A percentile compares a stretch with the other conserved stretches of the same genome.
phyloP scores from a whole-genome alignment of 2,113 vertebrate species.

The Aleadryas rufinucha region DNA sequence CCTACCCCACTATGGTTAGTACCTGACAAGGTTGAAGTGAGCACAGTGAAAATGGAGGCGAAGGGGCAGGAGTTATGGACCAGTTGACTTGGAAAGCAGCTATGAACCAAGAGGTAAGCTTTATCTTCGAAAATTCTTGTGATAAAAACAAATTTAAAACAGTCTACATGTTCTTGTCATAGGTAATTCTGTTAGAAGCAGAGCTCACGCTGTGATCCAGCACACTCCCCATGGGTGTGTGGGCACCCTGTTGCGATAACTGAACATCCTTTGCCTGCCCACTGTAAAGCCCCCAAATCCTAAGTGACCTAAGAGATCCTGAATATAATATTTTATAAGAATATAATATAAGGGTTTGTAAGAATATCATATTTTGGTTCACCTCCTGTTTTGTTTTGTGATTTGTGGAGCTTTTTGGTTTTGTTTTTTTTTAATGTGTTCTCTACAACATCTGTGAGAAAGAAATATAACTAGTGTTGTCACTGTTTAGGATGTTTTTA shows the following conservation, averaged over 20 bases:
- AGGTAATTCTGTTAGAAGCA: not conserved
- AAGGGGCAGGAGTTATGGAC: constrained; percentile 59
- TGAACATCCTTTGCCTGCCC: not conserved
- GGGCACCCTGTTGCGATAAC: fast-evolving
- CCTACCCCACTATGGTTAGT: not conserved
- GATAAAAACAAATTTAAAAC: not conserved
- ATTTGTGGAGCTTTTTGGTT: not conserved
- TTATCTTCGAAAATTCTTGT: not conserved
- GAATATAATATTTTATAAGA: not conserved
- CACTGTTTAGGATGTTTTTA: not conserved
- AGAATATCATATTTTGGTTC: not conserved
- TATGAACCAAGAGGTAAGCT: constrained; percentile 63
- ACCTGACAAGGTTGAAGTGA: constrained; percentile 39
- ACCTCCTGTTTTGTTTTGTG: not conserved
- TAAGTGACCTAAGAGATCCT: not conserved
- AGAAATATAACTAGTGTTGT: not conserved
- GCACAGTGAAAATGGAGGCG: constrained; percentile 66
- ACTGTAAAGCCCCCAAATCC: not conserved
- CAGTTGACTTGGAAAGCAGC: constrained; percentile 62
- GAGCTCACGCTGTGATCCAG: not conserved
- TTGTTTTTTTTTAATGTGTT: not conserved
- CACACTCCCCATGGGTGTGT: not conserved
- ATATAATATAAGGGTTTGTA: not conserved
- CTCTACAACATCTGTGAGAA: not conserved
- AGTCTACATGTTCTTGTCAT: not conserved